Percentiles rank a stretch among this genome's conserved stretches.
Conservation (phyloP, 2,888 invertebrate genomes). For the Glomeris marginata region DNA sequence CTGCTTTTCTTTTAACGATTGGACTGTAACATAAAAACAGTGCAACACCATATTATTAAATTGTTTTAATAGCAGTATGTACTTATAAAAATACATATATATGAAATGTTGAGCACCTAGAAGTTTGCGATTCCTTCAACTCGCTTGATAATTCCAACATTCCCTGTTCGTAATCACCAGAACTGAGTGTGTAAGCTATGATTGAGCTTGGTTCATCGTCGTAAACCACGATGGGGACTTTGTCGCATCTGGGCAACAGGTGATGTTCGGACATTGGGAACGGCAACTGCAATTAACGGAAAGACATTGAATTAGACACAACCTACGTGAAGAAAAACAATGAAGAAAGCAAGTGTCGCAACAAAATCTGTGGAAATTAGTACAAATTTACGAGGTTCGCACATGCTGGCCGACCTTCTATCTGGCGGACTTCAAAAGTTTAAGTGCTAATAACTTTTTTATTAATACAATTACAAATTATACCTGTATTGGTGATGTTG, state of each 20-base stretch:
- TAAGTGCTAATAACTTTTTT: too few relatives aligned
- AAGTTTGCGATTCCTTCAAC: slow-evolving; percentile 9
- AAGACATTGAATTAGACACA: too few relatives aligned
- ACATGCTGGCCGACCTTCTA: too few relatives aligned
- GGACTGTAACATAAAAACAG: slow-evolving; percentile 14
- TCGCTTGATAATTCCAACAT: slow-evolving; percentile 34
- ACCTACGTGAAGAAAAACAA: too few relatives aligned
- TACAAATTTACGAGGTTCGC: too few relatives aligned
- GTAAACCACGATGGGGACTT: slow-evolving; percentile 49
- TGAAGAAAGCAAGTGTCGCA: too few relatives aligned
- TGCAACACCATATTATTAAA: not conserved
- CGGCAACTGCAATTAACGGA: slow-evolving; percentile 35
- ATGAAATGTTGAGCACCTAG: slow-evolving; percentile 1
- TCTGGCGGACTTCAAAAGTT: too few relatives aligned
- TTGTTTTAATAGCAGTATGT: slow-evolving; percentile 11
- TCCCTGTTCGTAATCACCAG: slow-evolving; percentile 49
- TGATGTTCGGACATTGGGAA: slow-evolving; percentile 53
- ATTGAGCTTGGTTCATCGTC: slow-evolving; percentile 71
- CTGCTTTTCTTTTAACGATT: slow-evolving; percentile 10
- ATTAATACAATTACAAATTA: not conserved
- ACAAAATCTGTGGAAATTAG: too few relatives aligned
- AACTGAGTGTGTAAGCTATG: slow-evolving; percentile 64
- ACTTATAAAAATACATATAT: not conserved
- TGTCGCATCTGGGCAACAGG: slow-evolving; percentile 39
- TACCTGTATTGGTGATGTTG: slow-evolving; percentile 23